phyloP scores from a whole-genome alignment of 1,140 invertebrate genomes.

The Drosophila mayri region DNA sequence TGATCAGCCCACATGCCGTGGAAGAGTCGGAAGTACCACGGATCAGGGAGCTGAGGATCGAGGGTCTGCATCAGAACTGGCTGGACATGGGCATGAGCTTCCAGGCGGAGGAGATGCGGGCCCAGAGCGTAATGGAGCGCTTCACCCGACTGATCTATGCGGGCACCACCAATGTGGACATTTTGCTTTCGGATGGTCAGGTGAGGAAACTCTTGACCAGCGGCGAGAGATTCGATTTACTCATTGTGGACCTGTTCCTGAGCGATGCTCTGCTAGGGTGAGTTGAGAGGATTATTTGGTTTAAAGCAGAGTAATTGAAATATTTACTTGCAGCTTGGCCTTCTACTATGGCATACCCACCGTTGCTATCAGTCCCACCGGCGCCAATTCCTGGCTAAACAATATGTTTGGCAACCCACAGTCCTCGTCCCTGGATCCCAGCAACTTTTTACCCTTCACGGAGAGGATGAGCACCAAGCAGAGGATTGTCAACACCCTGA shows the following conservation, averaged over 20 bases:
- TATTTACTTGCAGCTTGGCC: constrained; percentile 84
- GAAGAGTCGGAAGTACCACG: constrained; percentile 17
- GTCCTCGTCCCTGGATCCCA: constrained; percentile 87
- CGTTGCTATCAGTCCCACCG: constrained; percentile 87
- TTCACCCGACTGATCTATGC: constrained; percentile 77
- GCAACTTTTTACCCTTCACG: constrained; percentile 86
- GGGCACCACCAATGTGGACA: constrained; percentile 74
- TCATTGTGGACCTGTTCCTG: constrained; percentile 76
- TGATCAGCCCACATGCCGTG: constrained; percentile 68
- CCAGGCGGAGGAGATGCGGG: constrained; percentile 65
- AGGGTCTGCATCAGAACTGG: constrained; percentile 82
- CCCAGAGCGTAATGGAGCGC: constrained; percentile 68
- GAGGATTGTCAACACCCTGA: constrained; percentile 86
- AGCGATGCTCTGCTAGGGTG: constrained; percentile 81
- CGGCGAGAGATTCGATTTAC: constrained; percentile 73
- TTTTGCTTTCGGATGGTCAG: constrained; percentile 62
- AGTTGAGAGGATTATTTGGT: background rate
- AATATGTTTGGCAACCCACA: constrained; percentile 88
- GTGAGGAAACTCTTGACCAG: constrained; percentile 68
- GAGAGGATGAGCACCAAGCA: constrained; percentile 87
- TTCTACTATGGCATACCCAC: constrained; percentile 87
- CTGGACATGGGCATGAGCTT: constrained; percentile 84
- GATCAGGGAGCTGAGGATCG: constrained; percentile 71
- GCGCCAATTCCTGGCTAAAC: constrained; percentile 88
- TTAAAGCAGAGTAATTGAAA: background rate